Evolutionary conservation across 2,888 invertebrate genomes (phyloP).

Genomic region (Caenorhabditis plicata): DNA sequence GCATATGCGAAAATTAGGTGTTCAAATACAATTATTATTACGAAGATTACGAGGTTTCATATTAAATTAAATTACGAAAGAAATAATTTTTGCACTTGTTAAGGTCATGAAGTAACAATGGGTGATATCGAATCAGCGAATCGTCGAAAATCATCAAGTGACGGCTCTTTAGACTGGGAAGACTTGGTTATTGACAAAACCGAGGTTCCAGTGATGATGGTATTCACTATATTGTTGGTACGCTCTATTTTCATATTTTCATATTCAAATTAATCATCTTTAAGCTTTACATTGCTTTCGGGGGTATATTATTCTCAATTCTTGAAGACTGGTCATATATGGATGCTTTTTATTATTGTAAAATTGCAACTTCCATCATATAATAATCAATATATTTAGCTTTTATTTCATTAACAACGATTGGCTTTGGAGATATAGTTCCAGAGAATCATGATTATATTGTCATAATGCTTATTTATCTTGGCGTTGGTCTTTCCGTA

Average conservation of each 20-base stretch:
- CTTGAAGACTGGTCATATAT: conserved; percentile 69
- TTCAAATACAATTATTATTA: conserved; percentile 7
- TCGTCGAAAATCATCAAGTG: background rate
- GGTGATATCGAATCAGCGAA: conserved; percentile 13
- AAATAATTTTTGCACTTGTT: conserved; percentile 7
- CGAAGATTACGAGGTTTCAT: conserved; percentile 11
- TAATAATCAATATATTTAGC: conserved; percentile 32
- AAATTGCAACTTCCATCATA: conserved; percentile 7
- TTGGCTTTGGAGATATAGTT: conserved; percentile 64
- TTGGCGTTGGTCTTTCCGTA: conserved; percentile 65
- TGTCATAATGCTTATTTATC: conserved; percentile 63
- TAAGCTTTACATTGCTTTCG: conserved; percentile 66
- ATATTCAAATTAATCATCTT: conserved; percentile 10
- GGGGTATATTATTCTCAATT: conserved; percentile 66
- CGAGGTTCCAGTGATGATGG: conserved; percentile 65
- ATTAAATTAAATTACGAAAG: background rate
- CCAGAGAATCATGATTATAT: conserved; percentile 64
- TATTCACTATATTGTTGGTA: conserved; percentile 65
- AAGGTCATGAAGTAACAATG: conserved; percentile 9
- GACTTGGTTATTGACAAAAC: conserved; percentile 51
- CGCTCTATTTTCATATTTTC: conserved; percentile 1
- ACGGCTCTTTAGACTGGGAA: conserved; percentile 38
- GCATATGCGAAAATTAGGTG: conserved; percentile 42
- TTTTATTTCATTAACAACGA: conserved; percentile 65
- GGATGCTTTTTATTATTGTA: conserved; percentile 70